Conservation (phyloP, 2,888 invertebrate genomes). For the Ophion obscuratus region DNA sequence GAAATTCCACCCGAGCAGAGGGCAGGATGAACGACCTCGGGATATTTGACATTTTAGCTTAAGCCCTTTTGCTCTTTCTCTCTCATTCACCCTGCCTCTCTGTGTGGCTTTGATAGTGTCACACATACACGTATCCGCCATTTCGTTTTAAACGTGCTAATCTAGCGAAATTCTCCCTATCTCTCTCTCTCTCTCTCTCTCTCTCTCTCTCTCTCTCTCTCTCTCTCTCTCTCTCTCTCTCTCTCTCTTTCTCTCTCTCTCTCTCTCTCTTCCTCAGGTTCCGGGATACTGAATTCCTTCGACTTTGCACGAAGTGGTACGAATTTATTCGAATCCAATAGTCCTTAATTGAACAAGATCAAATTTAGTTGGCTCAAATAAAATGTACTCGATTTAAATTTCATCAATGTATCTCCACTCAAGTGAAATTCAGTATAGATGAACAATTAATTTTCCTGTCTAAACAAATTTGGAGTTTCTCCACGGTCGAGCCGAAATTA, state of each 20-base stretch:
- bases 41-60: constrained; percentile 51
- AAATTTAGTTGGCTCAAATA: background rate
- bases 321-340: background rate
- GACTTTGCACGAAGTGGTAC: background rate
- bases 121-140: constrained; percentile 23
- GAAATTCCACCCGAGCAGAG: constrained; percentile 33
- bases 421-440: background rate
- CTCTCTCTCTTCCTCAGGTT: background rate
- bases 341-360: constrained; percentile 4
- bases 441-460: background rate
- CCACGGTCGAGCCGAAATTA: too few species aligned
- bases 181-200: background rate
- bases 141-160: constrained; percentile 29
- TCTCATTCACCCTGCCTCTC: background rate
- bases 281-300: background rate
- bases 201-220: too few species aligned
- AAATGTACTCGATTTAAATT: constrained; percentile 4
- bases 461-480: background rate
- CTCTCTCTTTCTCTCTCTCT: too few species aligned
- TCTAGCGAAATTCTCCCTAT: background rate
- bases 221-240: too few species aligned
- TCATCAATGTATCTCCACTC: background rate
- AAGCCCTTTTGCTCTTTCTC: background rate
- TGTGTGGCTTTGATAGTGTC: constrained; percentile 17
- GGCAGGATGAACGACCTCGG: constrained; percentile 48